Percentiles rank a stretch among this genome's conserved stretches.
phyloP scores from a whole-genome alignment of 2,888 invertebrate genomes.

The Pseudoips prasinana region DNA sequence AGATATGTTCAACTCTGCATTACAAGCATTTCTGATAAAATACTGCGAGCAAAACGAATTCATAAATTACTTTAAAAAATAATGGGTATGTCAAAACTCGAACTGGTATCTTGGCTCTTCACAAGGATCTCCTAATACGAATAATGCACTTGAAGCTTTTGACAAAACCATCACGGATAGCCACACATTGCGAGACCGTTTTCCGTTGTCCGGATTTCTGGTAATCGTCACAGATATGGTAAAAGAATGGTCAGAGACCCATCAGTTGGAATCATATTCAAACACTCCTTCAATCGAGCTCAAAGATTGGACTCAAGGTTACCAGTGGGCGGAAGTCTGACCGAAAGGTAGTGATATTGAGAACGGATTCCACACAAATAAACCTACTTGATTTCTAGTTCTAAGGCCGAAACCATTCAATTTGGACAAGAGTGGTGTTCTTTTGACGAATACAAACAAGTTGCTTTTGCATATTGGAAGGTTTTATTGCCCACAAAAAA shows the following conservation, averaged over 20 bases:
- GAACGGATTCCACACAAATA: constrained; percentile 1
- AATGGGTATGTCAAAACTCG: constrained; percentile 5
- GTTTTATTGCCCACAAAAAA: constrained; percentile 4
- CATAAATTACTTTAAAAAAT: constrained; percentile 7
- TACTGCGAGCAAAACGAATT: constrained; percentile 6
- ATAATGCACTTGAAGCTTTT: constrained; percentile 11
- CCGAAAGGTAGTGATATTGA: constrained; percentile 3
- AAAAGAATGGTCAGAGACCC: constrained; percentile 8
- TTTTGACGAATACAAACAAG: constrained; percentile 6
- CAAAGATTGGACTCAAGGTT: constrained; percentile 1
- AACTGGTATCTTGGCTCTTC: constrained; percentile 12
- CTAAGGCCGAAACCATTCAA: constrained; percentile 1
- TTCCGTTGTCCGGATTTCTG: constrained; percentile 11
- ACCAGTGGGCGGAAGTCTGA: constrained; percentile 4
- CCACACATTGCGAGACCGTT: constrained; percentile 13
- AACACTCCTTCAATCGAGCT: background rate
- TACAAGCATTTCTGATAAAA: constrained; percentile 19
- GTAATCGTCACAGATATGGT: constrained; percentile 9
- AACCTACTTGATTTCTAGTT: constrained; percentile 5
- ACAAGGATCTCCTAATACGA: constrained; percentile 7
- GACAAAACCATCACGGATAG: constrained; percentile 9
- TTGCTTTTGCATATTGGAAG: background rate
- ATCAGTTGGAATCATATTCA: constrained; percentile 1
- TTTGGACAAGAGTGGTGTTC: constrained; percentile 1
- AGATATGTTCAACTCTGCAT: constrained; percentile 18